Base-by-base conservation (phyloP, 2,113 vertebrate genomes). In the Caloenas nicobarica region DNA sequence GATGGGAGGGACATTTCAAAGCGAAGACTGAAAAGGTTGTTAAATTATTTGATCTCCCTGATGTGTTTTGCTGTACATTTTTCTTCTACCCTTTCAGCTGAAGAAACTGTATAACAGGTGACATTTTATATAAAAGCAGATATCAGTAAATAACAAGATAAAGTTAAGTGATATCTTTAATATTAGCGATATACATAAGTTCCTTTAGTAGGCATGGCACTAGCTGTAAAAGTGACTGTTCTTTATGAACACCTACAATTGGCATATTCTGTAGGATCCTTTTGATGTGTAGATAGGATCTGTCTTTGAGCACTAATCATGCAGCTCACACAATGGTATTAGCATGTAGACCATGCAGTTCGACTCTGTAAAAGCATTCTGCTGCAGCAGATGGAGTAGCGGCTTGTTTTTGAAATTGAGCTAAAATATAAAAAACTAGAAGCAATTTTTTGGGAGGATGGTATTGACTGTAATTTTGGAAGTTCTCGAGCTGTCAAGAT, bases 321-420 rank as follows among this genome's bases (percentile, higher is more conserved):
- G 81, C 53, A 72, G 57, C 81, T 95, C 86, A 72, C 80, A 81
- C 68, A 81, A 74, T n/a, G 33, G 5, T 34, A 85, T 91, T 88
- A 90, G 16, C 73, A 82, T 51, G 81, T 81, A 84, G 42, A 86
- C 53, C 44, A 58, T 81, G 64, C 29, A 83, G 51, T 78, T 94
- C 0, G 0, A 23, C 31, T 88, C 68, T 68, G 44, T 61, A 81
- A 91, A 86, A 0, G 9, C 50, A 26, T 85, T 81, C 44, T 93
- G 23, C 77, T 81, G 57, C 42, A 79, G 90, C 69, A 92, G 65
- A 81, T 91, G 83, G 70, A 94, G 42, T 58, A 79, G 65, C 69
- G 86, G 36, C 51, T 84, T 92, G 65, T n/a, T 94, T 92, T 76
- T 91, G 25, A 91, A 89, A 79, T 26, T 29, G 65, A 94, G 53